Conservation (phyloP, 2,113 vertebrate species). For the Zosterops borbonicus region DNA sequence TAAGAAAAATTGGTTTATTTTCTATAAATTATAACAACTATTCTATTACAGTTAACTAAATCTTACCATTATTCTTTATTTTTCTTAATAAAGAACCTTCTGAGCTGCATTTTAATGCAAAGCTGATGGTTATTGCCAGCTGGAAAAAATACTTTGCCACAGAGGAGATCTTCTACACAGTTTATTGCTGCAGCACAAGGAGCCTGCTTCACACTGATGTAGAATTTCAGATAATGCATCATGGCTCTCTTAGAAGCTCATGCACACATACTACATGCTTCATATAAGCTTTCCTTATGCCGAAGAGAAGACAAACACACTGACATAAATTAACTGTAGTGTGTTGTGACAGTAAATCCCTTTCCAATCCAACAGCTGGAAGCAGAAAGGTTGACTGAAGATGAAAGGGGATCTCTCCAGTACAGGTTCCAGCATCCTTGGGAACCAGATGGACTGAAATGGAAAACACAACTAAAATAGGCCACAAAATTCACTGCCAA, state of each 20-base stretch:
- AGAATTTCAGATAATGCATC: background rate
- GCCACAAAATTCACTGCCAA: background rate
- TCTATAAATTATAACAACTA: background rate
- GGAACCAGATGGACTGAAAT: background rate
- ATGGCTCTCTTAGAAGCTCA: background rate
- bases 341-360: background rate
- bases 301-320: background rate
- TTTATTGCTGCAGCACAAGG: background rate
- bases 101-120: background rate
- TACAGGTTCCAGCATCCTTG: conserved; percentile 14
- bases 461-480: background rate
- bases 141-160: background rate
- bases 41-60: background rate
- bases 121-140: background rate
- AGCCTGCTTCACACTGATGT: background rate
- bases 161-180: background rate
- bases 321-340: background rate
- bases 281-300: background rate
- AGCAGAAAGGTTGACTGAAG: conserved; percentile 11
- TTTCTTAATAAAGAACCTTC: background rate
- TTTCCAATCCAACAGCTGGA: conserved; percentile 17
- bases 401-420: conserved; percentile 21
- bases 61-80: background rate
- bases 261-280: background rate
- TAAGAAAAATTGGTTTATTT: background rate